phyloP scores from a whole-genome alignment of 2,888 invertebrate genomes.

The Drosophila aldrichi region DNA sequence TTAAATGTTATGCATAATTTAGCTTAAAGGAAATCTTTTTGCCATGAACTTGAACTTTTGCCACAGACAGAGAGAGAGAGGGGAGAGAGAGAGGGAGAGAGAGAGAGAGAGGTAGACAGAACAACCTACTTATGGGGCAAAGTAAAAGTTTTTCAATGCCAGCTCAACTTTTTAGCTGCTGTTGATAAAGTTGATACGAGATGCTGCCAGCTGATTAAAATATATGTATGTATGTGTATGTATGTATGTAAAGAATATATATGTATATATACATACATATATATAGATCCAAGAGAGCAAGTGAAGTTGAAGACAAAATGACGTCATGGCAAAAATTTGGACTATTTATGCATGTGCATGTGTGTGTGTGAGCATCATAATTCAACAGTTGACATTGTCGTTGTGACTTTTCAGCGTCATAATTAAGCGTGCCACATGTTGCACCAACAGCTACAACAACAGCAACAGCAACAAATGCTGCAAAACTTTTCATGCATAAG shows the following conservation, averaged over 20 bases:
- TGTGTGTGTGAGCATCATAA: conserved; percentile 42
- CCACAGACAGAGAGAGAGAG: conserved; percentile 1
- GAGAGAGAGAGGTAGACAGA: background rate
- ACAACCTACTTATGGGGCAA: conserved; percentile 70
- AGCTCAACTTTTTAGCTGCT: conserved; percentile 54
- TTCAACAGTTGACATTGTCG: conserved; percentile 61
- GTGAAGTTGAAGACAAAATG: conserved; percentile 30
- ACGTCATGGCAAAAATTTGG: conserved; percentile 50
- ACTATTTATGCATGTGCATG: background rate
- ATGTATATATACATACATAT: background rate
- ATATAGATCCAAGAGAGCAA: conserved; percentile 1
- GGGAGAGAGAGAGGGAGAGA: background rate
- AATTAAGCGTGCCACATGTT: conserved; percentile 76
- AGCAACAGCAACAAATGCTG: conserved; percentile 25
- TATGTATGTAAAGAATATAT: background rate
- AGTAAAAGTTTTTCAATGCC: conserved; percentile 74
- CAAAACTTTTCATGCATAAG: conserved; percentile 62
- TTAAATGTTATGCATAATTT: conserved; percentile 22
- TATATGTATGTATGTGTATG: conserved; percentile 5
- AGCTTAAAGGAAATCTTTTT: conserved; percentile 33
- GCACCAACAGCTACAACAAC: conserved; percentile 31
- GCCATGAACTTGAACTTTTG: conserved; percentile 64
- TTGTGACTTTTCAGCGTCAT: conserved; percentile 65
- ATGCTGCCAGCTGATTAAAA: conserved; percentile 35
- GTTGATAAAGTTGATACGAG: conserved; percentile 44